phyloP scores from a whole-genome alignment of 2,113 vertebrate species.

The Laterallus jamaicensis region DNA sequence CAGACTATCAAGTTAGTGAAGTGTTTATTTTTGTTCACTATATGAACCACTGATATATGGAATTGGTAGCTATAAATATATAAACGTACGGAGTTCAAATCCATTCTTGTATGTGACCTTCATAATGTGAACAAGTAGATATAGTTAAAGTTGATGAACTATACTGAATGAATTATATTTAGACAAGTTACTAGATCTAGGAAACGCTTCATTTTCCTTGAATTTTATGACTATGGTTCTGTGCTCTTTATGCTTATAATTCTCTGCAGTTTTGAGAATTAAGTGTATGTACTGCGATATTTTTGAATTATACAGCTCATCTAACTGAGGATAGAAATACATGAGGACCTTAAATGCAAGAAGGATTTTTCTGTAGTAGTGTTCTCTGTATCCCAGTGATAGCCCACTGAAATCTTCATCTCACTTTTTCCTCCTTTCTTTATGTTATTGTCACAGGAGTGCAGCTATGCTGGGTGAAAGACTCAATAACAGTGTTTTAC shows the following conservation, averaged over 20 bases:
- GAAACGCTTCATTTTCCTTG: slow-evolving; percentile 26
- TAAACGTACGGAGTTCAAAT: background rate
- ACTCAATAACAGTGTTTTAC: background rate
- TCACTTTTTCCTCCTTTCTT: background rate
- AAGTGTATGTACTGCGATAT: background rate
- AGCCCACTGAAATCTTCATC: background rate
- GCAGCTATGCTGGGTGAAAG: background rate
- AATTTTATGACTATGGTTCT: slow-evolving; percentile 19
- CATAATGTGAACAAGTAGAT: slow-evolving; percentile 21
- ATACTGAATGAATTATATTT: slow-evolving; percentile 36
- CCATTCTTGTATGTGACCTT: slow-evolving; percentile 34
- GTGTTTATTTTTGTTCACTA: slow-evolving; percentile 31
- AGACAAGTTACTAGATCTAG: background rate
- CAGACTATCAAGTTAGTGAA: slow-evolving; percentile 23
- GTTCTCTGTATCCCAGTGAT: background rate
- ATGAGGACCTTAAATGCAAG: background rate
- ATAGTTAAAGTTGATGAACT: slow-evolving; percentile 28
- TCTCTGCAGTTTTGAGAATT: slow-evolving; percentile 33
- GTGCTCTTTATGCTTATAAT: background rate
- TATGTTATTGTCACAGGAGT: background rate
- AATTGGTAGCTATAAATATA: background rate
- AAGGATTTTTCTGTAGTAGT: background rate
- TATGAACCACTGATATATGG: background rate
- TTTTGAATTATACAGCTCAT: slow-evolving; percentile 35
- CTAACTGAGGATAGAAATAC: background rate